phyloP scores from a whole-genome alignment of 1,140 invertebrate species.

The Polypedilum vanderplanki region DNA sequence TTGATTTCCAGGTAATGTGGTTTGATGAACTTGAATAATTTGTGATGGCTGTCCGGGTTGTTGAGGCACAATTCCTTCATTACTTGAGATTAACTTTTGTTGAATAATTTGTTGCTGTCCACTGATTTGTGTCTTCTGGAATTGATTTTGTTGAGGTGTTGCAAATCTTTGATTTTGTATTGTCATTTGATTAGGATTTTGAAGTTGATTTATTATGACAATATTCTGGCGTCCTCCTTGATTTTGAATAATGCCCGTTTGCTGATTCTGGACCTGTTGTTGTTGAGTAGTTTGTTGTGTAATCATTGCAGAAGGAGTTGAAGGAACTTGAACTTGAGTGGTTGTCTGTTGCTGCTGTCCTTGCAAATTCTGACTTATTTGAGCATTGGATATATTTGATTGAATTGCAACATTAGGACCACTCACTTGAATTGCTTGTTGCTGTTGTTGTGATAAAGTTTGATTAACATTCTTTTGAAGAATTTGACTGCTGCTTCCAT shows the following conservation, averaged over 20 bases:
- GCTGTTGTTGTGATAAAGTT: not conserved
- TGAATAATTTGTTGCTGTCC: not conserved
- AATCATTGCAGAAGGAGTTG: slow-evolving; percentile 3
- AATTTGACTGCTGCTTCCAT: not conserved
- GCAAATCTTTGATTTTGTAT: not conserved
- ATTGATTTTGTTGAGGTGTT: not conserved
- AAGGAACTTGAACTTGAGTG: slow-evolving; percentile 31
- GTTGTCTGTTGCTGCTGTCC: not conserved
- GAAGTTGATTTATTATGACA: not conserved
- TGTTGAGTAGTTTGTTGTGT: slow-evolving; percentile 31
- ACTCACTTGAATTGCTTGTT: not conserved
- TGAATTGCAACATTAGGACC: slow-evolving; percentile 39
- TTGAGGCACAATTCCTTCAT: not conserved
- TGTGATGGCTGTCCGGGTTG: not conserved
- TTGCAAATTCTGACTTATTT: slow-evolving; percentile 30
- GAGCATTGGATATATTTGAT: slow-evolving; percentile 32
- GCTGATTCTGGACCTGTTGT: slow-evolving; percentile 30
- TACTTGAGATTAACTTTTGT: not conserved
- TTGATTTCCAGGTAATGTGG: not conserved
- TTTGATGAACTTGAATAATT: slow-evolving; percentile 1
- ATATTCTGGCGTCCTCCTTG: slow-evolving; percentile 2
- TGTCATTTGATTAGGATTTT: slow-evolving; percentile 21
- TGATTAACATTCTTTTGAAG: not conserved
- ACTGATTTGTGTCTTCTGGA: not conserved
- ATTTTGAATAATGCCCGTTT: not conserved